Evolutionary conservation across 2,888 invertebrate genomes (phyloP), one percentile per base, ranked within the genome.

Genomic region (Coelinius sp.): DNA sequence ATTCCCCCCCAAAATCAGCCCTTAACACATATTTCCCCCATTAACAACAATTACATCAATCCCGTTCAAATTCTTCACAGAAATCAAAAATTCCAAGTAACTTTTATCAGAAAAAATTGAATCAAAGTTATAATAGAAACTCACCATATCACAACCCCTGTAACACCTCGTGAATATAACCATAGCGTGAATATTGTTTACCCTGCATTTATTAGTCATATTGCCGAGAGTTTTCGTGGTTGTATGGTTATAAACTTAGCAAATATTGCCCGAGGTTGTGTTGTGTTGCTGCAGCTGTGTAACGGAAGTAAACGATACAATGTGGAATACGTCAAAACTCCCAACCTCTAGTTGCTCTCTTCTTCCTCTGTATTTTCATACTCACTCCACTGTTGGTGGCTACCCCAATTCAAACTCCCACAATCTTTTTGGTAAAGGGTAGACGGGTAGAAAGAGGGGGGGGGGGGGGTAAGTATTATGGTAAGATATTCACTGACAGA

Each of bases 401-500:
- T n/a, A 63, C n/a, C 38, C 22, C 41, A 41, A 41, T 63, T 63
- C 41, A 41, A 63, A 63, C 41, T 41, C 20, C 24, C 25, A 41
- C 12, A 12, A 41, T 63, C 17, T 20, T 63, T 12, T 24, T 38
- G 63, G 38, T 12, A 22, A 24, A n/a, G 59, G n/a, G 10, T 5
- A n/a, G n/a, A n/a, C n/a, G 20, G 20, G 35, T 17, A 17, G 31
- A 2, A 12, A 41, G 41, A 67, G 62, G 31, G 24, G 66, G 63
- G 14, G 31, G 52, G 31, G 17, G 31, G 35, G 59, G 59, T 17
- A 59, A 59, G 79, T 80, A 85, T 84, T 84, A 84, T 84, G 84
- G 82, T 85, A 84, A 85, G 84, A 84, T 85, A 85, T 85, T 85
- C 85, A 83, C 84, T 81, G 84, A 81, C 81, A 82, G 83, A 83